Percentiles rank a stretch among this genome's conserved stretches.
These are phyloP conservation scores for Clarias macrocephalus DNA, from an alignment of 2,113 vertebrate genomes.

Conservation along the genomic window DNA sequence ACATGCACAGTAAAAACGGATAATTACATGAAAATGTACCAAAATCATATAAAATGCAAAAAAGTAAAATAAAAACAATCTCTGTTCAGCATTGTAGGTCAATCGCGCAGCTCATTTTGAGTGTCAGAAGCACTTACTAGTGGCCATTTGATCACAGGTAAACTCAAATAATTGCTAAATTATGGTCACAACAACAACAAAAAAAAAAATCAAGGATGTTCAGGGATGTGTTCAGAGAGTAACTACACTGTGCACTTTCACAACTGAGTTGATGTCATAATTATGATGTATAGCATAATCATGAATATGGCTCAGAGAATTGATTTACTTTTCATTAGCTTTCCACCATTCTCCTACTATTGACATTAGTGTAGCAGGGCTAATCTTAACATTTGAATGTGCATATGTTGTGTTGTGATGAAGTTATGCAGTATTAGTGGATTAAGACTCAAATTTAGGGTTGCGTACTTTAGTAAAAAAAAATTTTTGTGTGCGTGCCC, in stretches of 20 bases:
- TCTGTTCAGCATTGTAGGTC: slow-evolving; percentile 6
- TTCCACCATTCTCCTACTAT: not conserved
- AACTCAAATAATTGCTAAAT: slow-evolving; percentile 37
- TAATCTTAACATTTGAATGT: not conserved
- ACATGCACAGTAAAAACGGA: not conserved
- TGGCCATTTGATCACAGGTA: slow-evolving; percentile 31
- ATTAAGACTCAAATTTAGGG: not conserved
- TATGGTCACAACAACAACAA: slow-evolving; percentile 38
- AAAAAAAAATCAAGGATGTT: slow-evolving; percentile 42
- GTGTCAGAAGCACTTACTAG: slow-evolving; percentile 27
- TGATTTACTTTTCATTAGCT: not conserved
- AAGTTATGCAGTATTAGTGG: not conserved
- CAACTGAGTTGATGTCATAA: slow-evolving; percentile 29
- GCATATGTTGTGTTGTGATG: slow-evolving; percentile 8
- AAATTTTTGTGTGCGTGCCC: not conserved
- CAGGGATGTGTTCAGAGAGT: slow-evolving; percentile 48
- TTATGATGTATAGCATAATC: not conserved
- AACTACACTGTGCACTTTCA: slow-evolving; percentile 54
- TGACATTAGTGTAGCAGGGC: not conserved
- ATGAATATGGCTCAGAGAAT: not conserved
- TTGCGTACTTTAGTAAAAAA: not conserved
- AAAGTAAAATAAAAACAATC: not conserved
- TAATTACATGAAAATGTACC: not conserved
- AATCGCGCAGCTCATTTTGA: not conserved
- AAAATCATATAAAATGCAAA: not conserved